A percentile compares a stretch with the other conserved stretches of the same genome.
Conservation (phyloP, 2,888 invertebrate genomes). For the Sericinus montela region DNA sequence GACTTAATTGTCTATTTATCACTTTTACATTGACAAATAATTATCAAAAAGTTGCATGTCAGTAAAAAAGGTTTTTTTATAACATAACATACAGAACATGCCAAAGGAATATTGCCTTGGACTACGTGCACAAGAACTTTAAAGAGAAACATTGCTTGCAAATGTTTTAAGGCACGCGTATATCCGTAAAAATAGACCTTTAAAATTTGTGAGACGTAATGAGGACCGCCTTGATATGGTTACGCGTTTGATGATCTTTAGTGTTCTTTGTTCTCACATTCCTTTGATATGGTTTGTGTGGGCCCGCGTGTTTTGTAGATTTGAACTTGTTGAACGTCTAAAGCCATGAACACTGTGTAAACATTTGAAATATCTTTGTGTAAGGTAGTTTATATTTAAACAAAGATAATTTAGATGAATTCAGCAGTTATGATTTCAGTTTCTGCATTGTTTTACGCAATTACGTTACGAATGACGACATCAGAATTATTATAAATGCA, state of each 20-base stretch:
- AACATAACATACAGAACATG: too few relatives aligned
- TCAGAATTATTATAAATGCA: slow-evolving; percentile 8
- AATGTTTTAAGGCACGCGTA: background rate
- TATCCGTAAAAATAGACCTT: background rate
- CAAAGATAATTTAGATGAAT: slow-evolving; percentile 3
- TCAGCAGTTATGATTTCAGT: slow-evolving; percentile 12
- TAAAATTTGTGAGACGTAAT: slow-evolving; percentile 4
- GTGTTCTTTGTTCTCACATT: slow-evolving; percentile 35
- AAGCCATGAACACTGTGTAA: slow-evolving; percentile 13
- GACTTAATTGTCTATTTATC: too few relatives aligned
- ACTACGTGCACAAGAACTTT: too few relatives aligned
- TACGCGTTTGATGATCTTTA: slow-evolving; percentile 33
- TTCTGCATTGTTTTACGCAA: slow-evolving; percentile 9
- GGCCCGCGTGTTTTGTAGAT: slow-evolving; percentile 17
- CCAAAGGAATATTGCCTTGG: too few relatives aligned
- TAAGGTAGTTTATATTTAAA: slow-evolving; percentile 3
- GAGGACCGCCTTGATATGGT: slow-evolving; percentile 6
- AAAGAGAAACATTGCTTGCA: too few relatives aligned
- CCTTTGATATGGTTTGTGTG: slow-evolving; percentile 37
- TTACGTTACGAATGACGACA: slow-evolving; percentile 9
- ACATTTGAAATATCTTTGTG: slow-evolving; percentile 10
- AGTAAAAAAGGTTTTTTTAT: too few relatives aligned
- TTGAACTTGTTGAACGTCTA: slow-evolving; percentile 21
- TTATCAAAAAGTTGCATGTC: too few relatives aligned
- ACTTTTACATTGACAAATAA: too few relatives aligned